phyloP scores from a whole-genome alignment of 2,113 vertebrate species.

The Laticauda laticaudata region DNA sequence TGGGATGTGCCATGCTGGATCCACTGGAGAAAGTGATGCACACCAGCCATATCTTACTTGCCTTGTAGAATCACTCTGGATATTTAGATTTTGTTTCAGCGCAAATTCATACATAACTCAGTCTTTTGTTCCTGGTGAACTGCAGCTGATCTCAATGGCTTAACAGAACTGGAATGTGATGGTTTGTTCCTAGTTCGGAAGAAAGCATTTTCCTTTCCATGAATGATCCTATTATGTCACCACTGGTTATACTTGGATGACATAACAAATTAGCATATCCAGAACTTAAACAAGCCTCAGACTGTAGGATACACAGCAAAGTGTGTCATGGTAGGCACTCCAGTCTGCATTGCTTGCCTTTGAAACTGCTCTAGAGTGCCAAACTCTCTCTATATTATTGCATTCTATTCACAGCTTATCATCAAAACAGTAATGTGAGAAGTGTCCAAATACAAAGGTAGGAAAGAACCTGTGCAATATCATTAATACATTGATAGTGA shows the following conservation, averaged over 20 bases:
- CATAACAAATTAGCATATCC: not conserved
- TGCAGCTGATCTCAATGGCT: not conserved
- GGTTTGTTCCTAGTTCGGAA: not conserved
- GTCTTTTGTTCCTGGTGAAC: not conserved
- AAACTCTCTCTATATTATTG: not conserved
- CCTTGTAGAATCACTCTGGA: not conserved
- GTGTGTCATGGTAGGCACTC: not conserved
- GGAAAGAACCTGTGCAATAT: not conserved
- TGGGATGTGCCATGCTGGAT: not conserved
- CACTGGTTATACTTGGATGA: not conserved
- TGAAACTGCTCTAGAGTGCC: not conserved
- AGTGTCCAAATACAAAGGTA: not conserved
- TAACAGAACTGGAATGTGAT: not conserved
- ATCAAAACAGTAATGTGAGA: not conserved
- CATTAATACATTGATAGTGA: not conserved
- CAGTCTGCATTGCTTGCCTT: not conserved
- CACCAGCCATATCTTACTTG: not conserved
- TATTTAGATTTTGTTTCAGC: not conserved
- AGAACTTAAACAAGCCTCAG: not conserved
- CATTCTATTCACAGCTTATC: not conserved
- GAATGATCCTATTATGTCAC: not conserved
- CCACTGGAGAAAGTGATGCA: not conserved
- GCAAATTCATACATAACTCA: not conserved
- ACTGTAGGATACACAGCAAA: not conserved
- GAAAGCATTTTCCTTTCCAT: not conserved